Percentiles rank a stretch among this genome's conserved stretches.
These are phyloP conservation scores for Drosophila nigrodunni DNA, from an alignment of 1,140 invertebrate genomes.

Conservation along the genomic window DNA sequence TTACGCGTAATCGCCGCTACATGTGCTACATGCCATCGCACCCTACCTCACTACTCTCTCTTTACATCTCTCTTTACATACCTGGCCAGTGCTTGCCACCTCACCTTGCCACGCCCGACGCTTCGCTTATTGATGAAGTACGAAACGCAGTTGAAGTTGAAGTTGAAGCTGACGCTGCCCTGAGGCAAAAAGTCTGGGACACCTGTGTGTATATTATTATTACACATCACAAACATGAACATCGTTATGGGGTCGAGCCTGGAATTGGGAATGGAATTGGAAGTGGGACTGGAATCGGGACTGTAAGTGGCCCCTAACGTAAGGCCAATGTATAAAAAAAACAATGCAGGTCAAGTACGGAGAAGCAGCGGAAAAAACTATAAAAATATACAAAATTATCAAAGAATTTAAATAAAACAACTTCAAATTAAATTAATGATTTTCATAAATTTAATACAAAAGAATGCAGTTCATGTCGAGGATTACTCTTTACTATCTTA, in stretches of 20 bases:
- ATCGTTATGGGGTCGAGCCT: conserved; percentile 12
- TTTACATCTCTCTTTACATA: no score
- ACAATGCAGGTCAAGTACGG: conserved; percentile 7
- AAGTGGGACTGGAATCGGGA: conserved; percentile 21
- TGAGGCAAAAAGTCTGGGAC: conserved; percentile 66
- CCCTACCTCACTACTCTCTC: not conserved
- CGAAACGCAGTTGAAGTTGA: conserved; percentile 44
- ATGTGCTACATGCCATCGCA: conserved; percentile 75
- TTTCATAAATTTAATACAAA: not conserved
- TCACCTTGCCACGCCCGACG: not conserved
- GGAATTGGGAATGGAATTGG: conserved; percentile 33
- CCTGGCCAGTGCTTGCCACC: not conserved
- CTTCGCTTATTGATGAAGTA: conserved; percentile 76
- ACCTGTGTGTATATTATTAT: conserved; percentile 83
- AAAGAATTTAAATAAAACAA: not conserved
- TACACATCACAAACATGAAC: conserved; percentile 61
- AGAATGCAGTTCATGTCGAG: no score
- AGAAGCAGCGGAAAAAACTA: not conserved
- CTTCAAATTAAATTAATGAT: not conserved
- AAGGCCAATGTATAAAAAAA: conserved; percentile 44
- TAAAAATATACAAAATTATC: not conserved
- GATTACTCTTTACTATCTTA: no score
- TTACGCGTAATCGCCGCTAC: conserved; percentile 81
- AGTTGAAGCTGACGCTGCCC: conserved; percentile 51
- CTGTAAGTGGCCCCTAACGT: conserved; percentile 77